phyloP scores from a whole-genome alignment of 1,140 invertebrate species.

The Antheraea mylitta region DNA sequence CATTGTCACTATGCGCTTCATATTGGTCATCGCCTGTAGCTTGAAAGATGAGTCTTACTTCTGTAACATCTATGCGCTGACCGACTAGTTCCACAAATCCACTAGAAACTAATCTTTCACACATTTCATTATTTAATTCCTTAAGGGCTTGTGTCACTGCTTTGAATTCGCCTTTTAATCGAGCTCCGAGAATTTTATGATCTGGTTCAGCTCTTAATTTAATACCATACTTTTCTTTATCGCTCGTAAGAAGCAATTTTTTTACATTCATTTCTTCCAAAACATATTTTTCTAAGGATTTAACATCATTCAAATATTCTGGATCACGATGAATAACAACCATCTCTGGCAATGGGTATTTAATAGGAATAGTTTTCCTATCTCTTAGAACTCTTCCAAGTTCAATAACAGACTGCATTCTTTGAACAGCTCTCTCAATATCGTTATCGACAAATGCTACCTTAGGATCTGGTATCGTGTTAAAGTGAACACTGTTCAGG shows the following conservation, averaged over 20 bases:
- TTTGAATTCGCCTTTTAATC: constrained; percentile 95
- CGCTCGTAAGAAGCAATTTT: constrained; percentile 91
- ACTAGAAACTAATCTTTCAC: constrained; percentile 87
- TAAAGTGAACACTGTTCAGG: constrained; percentile 90
- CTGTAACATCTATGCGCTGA: constrained; percentile 88
- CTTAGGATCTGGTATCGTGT: constrained; percentile 90
- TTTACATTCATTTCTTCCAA: constrained; percentile 97
- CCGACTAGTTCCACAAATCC: constrained; percentile 87
- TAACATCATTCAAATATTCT: constrained; percentile 89
- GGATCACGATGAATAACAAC: constrained; percentile 95
- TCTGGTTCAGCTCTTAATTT: constrained; percentile 96
- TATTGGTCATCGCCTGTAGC: constrained; percentile 84
- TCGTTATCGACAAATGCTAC: constrained; percentile 88
- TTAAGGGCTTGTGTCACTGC: constrained; percentile 91
- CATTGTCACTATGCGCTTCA: constrained; percentile 94
- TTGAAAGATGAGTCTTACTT: constrained; percentile 93
- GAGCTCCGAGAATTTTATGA: constrained; percentile 89
- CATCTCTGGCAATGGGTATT: constrained; percentile 98
- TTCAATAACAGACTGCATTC: constrained; percentile 98
- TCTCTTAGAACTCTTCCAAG: constrained; percentile 95
- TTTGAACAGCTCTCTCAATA: constrained; percentile 93
- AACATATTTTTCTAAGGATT: constrained; percentile 92
- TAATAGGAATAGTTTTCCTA: constrained; percentile 95
- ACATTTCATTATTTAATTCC: constrained; percentile 87
- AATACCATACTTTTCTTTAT: constrained; percentile 97